Evolutionary conservation across 2,888 invertebrate species (phyloP).

Genomic region (Thysanoteuthis rhombus): DNA sequence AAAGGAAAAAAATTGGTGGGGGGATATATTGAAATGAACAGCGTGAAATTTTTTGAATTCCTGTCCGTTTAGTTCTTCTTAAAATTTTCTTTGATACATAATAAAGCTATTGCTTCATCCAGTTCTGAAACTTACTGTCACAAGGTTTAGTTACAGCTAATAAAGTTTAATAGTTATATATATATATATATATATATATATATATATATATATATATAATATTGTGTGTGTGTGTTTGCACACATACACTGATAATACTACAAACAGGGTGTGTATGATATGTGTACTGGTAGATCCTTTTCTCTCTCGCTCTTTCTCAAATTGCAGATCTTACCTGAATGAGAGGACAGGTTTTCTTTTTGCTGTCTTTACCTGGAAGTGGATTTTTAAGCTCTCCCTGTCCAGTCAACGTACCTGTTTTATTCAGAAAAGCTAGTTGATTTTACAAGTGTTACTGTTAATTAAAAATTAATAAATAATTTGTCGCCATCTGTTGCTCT

Average conservation of each 20-base stretch:
- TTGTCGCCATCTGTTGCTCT: neutral
- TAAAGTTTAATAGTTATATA: neutral
- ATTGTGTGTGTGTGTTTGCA: neutral
- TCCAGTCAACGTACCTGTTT: neutral
- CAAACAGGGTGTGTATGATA: neutral
- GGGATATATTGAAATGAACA: neutral
- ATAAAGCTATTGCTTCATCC: neutral
- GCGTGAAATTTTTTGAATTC: neutral
- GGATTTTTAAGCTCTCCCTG: neutral
- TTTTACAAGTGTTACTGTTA: neutral
- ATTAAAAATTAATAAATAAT: neutral
- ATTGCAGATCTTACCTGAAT: neutral
- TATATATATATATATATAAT: too few relatives aligned
- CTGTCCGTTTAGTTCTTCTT: neutral
- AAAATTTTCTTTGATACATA: neutral
- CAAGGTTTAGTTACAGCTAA: neutral
- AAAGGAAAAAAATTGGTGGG: neutral
- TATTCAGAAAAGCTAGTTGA: neutral
- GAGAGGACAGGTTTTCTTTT: neutral
- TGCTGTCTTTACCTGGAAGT: constrained; percentile 12
- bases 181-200: too few relatives aligned
- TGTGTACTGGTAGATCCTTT: neutral
- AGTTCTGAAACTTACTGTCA: neutral
- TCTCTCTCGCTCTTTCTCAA: neutral
- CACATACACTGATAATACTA: neutral